Percentiles rank a stretch among this genome's conserved stretches.
Conservation (phyloP, 1,140 invertebrate genomes). For the Ylistrum balloti region DNA sequence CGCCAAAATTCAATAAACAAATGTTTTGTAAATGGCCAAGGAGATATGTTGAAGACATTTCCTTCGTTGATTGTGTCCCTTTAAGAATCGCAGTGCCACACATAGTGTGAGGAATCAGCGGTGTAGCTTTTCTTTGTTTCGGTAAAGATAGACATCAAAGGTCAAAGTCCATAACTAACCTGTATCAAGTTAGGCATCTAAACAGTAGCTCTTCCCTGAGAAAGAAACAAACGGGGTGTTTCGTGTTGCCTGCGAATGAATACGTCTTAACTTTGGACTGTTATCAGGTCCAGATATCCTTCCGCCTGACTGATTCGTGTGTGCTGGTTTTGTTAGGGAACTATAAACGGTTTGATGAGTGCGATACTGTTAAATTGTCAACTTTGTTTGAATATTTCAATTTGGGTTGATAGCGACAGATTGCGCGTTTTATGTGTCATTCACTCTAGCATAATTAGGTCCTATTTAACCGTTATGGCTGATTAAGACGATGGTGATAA, state of each 20-base stretch:
- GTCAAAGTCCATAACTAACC: neutral
- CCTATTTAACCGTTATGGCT: slow-evolving; percentile 3
- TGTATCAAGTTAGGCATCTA: neutral
- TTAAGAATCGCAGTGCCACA: neutral
- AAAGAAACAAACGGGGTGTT: slow-evolving; percentile 16
- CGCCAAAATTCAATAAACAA: no score
- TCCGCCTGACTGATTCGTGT: neutral
- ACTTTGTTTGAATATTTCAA: slow-evolving; percentile 1
- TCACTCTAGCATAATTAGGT: neutral
- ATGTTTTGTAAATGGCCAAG: no score
- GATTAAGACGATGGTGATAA: neutral
- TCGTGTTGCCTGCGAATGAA: neutral
- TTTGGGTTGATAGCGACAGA: neutral
- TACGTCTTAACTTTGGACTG: neutral
- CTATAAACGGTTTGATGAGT: neutral
- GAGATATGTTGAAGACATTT: neutral
- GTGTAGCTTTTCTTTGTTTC: neutral
- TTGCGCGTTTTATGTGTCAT: neutral
- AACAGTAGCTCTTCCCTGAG: neutral
- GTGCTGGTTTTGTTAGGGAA: neutral
- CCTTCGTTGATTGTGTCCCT: neutral
- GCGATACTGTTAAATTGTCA: neutral
- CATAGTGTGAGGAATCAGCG: neutral
- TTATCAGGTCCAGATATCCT: slow-evolving; percentile 26
- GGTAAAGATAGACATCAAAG: neutral